Evolutionary conservation across 2,797 vertebrate species (phyloP).

Genomic region (Lepilemur ruficaudatus): DNA sequence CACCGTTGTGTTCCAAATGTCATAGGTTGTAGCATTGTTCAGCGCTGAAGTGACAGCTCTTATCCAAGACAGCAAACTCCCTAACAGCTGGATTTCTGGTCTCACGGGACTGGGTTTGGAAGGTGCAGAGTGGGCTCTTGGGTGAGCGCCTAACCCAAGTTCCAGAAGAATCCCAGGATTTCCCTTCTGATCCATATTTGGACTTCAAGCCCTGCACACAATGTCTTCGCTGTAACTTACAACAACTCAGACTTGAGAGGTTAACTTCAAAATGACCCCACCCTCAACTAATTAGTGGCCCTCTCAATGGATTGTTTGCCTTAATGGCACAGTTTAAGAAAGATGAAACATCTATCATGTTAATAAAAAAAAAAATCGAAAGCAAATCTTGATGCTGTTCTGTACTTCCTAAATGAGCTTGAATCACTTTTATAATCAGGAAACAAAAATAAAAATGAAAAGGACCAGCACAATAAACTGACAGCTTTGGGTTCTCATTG

Average conservation of each 20-base stretch:
- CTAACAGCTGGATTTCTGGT: neutral
- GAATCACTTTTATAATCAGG: neutral
- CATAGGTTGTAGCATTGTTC: neutral
- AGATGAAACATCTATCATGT: neutral
- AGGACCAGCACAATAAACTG: neutral
- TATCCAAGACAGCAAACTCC: neutral
- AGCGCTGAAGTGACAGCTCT: neutral
- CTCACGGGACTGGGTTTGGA: neutral
- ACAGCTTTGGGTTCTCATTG: neutral
- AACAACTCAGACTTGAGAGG: neutral
- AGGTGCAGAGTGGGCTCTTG: neutral
- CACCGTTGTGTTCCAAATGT: neutral
- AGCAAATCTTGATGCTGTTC: neutral
- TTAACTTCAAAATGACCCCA: neutral
- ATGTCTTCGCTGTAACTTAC: neutral
- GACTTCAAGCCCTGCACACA: neutral
- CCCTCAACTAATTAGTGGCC: accelerated
- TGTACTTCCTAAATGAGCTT: neutral
- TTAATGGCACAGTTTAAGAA: neutral
- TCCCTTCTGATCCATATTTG: neutral
- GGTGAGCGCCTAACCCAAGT: neutral
- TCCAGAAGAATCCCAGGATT: neutral
- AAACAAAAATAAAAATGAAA: neutral
- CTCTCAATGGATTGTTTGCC: accelerated
- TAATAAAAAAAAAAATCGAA: neutral